Conservation (phyloP, 2,797 vertebrate species). For the Spea hammondii region DNA sequence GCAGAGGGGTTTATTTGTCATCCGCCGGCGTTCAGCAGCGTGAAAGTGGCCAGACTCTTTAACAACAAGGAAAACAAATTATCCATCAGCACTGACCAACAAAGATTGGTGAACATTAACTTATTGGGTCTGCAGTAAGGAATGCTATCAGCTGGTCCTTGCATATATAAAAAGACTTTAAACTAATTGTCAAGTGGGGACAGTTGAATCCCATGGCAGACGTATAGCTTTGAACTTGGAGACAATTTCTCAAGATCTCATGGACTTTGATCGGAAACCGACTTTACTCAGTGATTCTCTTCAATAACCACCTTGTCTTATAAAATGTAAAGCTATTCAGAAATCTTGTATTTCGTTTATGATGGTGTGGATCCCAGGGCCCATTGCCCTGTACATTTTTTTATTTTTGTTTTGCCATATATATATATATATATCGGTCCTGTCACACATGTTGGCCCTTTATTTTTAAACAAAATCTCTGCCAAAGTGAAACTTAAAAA, state of each 20-base stretch:
- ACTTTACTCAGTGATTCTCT: conserved; percentile 3
- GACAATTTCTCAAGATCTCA: not conserved
- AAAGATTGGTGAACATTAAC: not conserved
- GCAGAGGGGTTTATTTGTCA: conserved; percentile 95
- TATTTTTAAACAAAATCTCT: conserved; percentile 9
- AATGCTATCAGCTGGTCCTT: not conserved
- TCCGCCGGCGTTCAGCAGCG: conserved; percentile 91
- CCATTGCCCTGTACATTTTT: not conserved
- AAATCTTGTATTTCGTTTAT: not conserved
- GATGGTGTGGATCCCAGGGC: not conserved
- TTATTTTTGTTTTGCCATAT: not conserved
- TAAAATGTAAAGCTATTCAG: not conserved
- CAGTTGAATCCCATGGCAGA: not conserved
- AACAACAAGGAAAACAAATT: not conserved
- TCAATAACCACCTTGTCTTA: not conserved
- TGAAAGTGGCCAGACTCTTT: conserved; percentile 62
- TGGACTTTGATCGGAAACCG: not conserved
- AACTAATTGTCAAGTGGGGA: not conserved
- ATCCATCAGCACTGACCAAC: conserved; percentile 1
- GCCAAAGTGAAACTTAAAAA: not conserved
- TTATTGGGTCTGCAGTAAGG: not conserved
- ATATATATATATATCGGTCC: not conserved
- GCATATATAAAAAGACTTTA: not conserved
- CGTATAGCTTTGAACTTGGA: not conserved
- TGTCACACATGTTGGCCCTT: not conserved